Evolutionary conservation across 2,113 vertebrate genomes (phyloP), one percentile per base, ranked within the genome.

Genomic region (Amphilophus citrinellus): DNA sequence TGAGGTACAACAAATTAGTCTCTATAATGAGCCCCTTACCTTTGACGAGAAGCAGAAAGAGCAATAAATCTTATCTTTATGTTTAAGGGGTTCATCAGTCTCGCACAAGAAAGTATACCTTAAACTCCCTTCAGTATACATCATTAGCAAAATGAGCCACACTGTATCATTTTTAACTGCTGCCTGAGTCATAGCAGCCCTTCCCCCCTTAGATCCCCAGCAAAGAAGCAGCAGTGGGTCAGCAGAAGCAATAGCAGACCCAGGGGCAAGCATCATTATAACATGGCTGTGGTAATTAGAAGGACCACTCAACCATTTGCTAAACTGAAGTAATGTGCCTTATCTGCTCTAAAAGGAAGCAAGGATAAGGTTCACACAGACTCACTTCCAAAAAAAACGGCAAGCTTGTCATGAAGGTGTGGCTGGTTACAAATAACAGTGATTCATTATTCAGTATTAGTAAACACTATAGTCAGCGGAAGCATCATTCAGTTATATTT

Each of bases 321-420:
- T 91, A 92, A 90, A 95, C 56, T 80, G 53, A 85, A 91, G 83
- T 84, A 86, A 85, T 90, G 87, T 90, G 87, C 88, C 91, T 90
- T 79, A 83, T 92, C 84, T 80, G 62, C 85, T 80, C 50, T 78
- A 84, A 86, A 88, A 83, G 84, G 11, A 61, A 90, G 65, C 18
- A 27, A 56, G 68, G 27, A 73, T 30, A 60, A 81, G 56, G 53
- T 83, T 88, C 59, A 84, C 53, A 73, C 35, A 61, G 62, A 56
- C 66, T 83, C 30, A 77, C 85, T 61, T 47, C 63, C 27, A 53
- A 42, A 83, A 79, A 60, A 39, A 80, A 77, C 22, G 53, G 24
- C 42, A 85, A 58, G 65, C 59, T 63, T 73, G 39, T 53, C 59
- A 79, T 59, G 75, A 18, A 80, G 85, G 77, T 87, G 82, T 22